Evolutionary conservation across 2,113 vertebrate genomes (phyloP).

Genomic region (Neotragus moschatus): DNA sequence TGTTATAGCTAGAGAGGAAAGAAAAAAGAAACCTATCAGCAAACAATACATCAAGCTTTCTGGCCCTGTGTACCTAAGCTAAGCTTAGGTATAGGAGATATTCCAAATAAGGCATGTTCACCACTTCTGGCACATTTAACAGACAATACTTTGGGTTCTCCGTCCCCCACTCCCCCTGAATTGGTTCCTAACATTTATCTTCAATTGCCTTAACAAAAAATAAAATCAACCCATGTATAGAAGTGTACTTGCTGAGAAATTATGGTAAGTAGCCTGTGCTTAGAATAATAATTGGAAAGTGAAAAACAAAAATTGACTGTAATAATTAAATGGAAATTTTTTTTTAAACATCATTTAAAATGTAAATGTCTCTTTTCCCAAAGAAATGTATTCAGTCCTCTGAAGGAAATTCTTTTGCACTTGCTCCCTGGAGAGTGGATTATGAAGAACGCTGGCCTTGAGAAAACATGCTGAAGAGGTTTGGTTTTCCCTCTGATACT

Average conservation of each 20-base stretch:
- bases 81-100: not conserved
- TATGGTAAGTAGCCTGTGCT: not conserved
- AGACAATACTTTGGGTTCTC: not conserved
- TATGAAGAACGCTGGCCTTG: not conserved
- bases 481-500: not conserved
- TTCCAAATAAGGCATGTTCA: not conserved
- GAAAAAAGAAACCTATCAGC: not conserved
- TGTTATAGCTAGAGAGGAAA: not conserved
- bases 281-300: not conserved
- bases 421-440: not conserved
- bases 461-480: not conserved
- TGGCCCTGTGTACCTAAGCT: not conserved
- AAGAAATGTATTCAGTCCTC: not conserved
- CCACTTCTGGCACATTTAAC: not conserved
- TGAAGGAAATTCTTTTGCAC: constrained; percentile 22
- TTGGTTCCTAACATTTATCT: not conserved
- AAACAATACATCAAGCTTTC: not conserved
- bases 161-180: not conserved
- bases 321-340: constrained; percentile 10
- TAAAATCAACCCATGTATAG: not conserved
- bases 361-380: constrained; percentile 1
- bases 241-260: not conserved
- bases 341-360: not conserved
- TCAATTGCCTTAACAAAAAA: not conserved
- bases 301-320: not conserved